Base-by-base conservation (phyloP, 92 coral and sea anemone genomes). In the Montipora capitata region DNA sequence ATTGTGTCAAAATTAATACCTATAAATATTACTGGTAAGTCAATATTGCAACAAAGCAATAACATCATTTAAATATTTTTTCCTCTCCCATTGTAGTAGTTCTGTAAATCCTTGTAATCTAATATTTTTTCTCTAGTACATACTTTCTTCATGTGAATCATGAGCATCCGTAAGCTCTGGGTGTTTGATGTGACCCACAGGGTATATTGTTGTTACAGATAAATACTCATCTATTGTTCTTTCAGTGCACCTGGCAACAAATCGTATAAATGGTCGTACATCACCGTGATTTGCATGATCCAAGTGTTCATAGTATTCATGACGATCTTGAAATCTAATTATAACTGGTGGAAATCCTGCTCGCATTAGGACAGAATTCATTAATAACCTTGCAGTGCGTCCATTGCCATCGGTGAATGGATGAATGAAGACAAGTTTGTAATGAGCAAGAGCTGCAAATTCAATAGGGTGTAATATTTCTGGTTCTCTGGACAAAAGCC, bases 271-370 rank as follows among this genome's bases (percentile, higher is more conserved):
- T 2, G 99, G 99, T 48, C 99, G 86, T 2, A 97, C 83, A 84
- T 97, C 99, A 2, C 99, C 99, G 74, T 92, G 98, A 81, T 97
- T 97, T n/a, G 99, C 99, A 72, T 90, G 90, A 84, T 96, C 88
- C 74, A 97, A 86, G 81, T 79, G 92, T 27, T 93, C 98, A 59
- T 97, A 97, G 75, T 97, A 97, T 35, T 91, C 90, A 77, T 97
- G 94, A 58, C 99, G 81, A 65, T 97, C 98, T 75, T 93, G 94
- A 35, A 85, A 95, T 40, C 96, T 82, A 18, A 97, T 94, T 2
- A 94, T 97, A n/a, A 97, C 99, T 0, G 99, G 99, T 16, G 99
- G 99, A 61, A 97, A 97, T 14, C 99, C 99, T 16, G 99, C 99
- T 43, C 99, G 91, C 99, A 97, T 97, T 52, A 97, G 92, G 86